Evolutionary conservation across 2,113 vertebrate genomes (phyloP).

Genomic region (Sterrhoptilus dennistouni): DNA sequence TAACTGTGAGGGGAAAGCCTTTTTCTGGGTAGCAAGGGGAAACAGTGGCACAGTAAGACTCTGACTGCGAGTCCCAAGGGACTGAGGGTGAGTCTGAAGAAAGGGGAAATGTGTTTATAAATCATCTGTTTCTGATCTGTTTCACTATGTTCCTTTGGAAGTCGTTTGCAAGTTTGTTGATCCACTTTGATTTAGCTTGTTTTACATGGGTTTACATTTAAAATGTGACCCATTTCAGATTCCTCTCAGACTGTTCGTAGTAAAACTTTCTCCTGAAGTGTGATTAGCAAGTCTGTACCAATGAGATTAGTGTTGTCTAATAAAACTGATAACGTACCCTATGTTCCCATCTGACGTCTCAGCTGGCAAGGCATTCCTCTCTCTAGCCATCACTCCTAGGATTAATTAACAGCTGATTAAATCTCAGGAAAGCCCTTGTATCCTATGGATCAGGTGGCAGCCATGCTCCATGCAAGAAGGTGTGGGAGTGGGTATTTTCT

Average conservation of each 20-base stretch:
- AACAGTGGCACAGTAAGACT: not conserved
- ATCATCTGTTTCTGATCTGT: not conserved
- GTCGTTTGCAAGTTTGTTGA: not conserved
- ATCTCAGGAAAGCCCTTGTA: constrained; percentile 19
- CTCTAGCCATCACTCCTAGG: not conserved
- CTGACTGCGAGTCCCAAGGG: rapidly evolving
- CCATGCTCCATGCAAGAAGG: not conserved
- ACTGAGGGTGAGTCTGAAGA: not conserved
- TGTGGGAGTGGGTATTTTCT: not conserved
- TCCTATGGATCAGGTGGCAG: not conserved
- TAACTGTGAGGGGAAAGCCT: not conserved
- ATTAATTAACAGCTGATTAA: constrained; percentile 36
- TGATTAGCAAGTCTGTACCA: constrained; percentile 17
- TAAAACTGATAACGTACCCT: constrained; percentile 36
- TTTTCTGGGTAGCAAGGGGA: not conserved
- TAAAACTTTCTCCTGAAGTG: constrained; percentile 34
- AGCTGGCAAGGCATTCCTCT: constrained; percentile 36
- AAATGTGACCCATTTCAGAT: not conserved
- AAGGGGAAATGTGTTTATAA: not conserved
- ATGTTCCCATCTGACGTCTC: constrained; percentile 26
- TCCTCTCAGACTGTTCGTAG: not conserved
- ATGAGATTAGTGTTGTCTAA: constrained; percentile 39
- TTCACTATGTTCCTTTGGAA: not conserved
- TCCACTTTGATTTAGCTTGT: not conserved
- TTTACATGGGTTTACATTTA: not conserved